Conservation (phyloP, 2,797 vertebrate genomes). For the Lacerta viridis region DNA sequence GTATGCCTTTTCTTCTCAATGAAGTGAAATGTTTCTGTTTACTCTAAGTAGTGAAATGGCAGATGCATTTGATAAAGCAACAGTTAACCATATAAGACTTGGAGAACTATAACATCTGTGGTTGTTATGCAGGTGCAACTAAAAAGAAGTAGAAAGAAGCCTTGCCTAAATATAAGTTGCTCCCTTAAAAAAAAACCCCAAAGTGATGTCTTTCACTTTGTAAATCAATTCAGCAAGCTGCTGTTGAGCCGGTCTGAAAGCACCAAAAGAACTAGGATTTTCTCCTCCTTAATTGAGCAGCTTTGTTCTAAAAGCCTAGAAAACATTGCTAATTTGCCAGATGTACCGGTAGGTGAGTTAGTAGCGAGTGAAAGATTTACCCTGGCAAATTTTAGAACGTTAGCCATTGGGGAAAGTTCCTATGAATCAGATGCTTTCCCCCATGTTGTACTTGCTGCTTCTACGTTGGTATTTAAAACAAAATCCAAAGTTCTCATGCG, state of each 20-base stretch:
- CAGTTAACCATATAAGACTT: neutral
- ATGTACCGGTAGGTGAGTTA: neutral
- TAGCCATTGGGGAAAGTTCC: conserved; percentile 2
- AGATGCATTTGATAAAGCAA: conserved; percentile 2
- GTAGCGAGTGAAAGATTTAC: neutral
- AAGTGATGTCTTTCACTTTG: conserved; percentile 33
- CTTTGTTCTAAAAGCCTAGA: conserved; percentile 40
- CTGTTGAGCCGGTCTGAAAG: conserved; percentile 25
- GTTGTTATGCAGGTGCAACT: conserved; percentile 6
- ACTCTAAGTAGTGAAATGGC: neutral
- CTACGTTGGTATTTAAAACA: neutral
- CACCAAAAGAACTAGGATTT: conserved; percentile 29
- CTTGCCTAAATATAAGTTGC: neutral
- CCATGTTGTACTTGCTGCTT: neutral
- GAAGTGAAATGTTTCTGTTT: conserved; percentile 1
- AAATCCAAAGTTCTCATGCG: neutral
- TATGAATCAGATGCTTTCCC: neutral
- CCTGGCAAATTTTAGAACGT: neutral
- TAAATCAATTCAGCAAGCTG: conserved; percentile 5
- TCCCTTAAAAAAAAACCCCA: conserved; percentile 34
- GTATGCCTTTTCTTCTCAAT: neutral
- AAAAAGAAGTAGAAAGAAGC: conserved; percentile 8
- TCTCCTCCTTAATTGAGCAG: conserved; percentile 30
- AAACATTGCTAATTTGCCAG: conserved; percentile 40
- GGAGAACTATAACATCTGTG: neutral